Evolutionary conservation across 2,113 vertebrate species (phyloP).

Genomic region (Orycteropus afer): DNA sequence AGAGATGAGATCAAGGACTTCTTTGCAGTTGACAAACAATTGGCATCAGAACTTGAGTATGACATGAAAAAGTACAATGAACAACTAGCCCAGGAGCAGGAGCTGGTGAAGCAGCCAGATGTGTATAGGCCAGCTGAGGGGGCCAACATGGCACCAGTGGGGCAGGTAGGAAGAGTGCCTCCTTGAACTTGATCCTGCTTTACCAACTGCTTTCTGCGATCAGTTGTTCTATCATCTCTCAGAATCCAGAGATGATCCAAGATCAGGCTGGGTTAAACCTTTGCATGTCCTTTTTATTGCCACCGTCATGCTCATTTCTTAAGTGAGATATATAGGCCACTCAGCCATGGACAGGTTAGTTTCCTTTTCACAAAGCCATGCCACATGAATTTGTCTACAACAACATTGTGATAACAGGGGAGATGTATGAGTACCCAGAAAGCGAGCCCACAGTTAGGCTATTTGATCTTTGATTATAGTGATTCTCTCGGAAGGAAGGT

Average conservation of each 20-base stretch:
- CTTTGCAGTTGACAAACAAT: slow-evolving; percentile 93
- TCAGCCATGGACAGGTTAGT: background rate
- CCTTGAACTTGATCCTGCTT: fast-evolving
- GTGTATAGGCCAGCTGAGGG: fast-evolving
- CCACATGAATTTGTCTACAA: background rate
- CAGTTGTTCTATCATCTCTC: background rate
- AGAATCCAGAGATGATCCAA: background rate
- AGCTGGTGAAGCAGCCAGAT: slow-evolving; percentile 56
- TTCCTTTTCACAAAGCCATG: background rate
- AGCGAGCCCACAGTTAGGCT: background rate
- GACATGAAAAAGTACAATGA: slow-evolving; percentile 93
- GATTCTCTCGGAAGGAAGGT: too few species aligned
- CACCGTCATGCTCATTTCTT: background rate
- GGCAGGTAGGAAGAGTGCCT: background rate
- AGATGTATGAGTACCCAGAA: background rate
- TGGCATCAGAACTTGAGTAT: slow-evolving; percentile 95
- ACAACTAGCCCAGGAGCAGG: slow-evolving; percentile 85
- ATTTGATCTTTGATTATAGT: background rate
- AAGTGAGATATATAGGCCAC: fast-evolving
- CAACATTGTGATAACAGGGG: fast-evolving
- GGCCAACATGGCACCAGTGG: fast-evolving
- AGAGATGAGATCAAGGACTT: slow-evolving; percentile 93
- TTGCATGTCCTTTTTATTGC: background rate
- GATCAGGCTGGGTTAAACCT: too few species aligned
- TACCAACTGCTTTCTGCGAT: background rate